phyloP scores from a whole-genome alignment of 2,113 vertebrate species.

The Alectura lathami region DNA sequence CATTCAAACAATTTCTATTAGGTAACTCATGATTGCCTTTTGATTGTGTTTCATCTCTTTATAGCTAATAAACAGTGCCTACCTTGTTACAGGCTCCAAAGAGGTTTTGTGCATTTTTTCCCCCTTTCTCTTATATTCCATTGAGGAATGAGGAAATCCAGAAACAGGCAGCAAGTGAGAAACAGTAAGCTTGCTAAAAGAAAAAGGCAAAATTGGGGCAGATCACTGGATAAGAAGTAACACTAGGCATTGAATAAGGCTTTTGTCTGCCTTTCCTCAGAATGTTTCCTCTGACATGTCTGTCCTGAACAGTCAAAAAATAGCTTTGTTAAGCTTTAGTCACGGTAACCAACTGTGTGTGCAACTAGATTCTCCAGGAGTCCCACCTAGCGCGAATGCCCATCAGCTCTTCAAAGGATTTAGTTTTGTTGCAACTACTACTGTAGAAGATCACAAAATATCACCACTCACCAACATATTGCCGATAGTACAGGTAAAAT shows the following conservation, averaged over 20 bases:
- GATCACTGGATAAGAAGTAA: background rate
- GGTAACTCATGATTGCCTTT: no score
- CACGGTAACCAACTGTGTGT: conserved; percentile 46
- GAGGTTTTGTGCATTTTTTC: background rate
- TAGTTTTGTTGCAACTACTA: conserved; percentile 92
- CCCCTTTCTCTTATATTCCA: no score
- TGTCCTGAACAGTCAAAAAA: background rate
- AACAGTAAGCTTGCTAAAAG: background rate
- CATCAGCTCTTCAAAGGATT: conserved; percentile 99
- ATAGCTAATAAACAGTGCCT: background rate
- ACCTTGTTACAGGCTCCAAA: background rate
- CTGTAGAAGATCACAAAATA: conserved; percentile 91
- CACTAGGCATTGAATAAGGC: no score
- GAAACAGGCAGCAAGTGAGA: background rate
- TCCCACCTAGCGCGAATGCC: conserved; percentile 95
- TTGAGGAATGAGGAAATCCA: background rate
- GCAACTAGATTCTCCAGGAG: conserved; percentile 91
- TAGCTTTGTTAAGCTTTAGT: background rate
- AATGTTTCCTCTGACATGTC: background rate
- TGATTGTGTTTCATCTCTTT: background rate
- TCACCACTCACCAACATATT: conserved; percentile 88
- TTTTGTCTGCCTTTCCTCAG: background rate
- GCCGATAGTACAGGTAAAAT: conserved; percentile 90
- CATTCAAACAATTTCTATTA: no score
- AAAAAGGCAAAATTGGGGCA: background rate